Evolutionary conservation across 2,888 invertebrate species (phyloP).

Genomic region (Lasioglossum oenotherae): DNA sequence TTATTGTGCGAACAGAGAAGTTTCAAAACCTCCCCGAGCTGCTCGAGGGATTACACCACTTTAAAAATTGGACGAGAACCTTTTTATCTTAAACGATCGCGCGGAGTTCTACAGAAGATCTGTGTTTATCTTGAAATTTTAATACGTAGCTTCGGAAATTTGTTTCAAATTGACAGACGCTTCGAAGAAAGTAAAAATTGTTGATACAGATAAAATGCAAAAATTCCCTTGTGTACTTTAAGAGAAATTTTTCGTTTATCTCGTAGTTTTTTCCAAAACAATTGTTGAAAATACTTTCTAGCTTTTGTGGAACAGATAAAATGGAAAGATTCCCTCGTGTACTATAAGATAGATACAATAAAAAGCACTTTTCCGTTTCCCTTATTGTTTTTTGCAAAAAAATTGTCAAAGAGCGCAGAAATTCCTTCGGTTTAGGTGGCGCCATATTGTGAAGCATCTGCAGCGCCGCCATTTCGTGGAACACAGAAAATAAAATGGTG

Average conservation of each 20-base stretch:
- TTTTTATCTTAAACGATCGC: background rate
- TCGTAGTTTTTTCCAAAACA: no score
- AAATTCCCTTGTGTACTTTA: no score
- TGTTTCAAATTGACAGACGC: background rate
- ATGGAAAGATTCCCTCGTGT: background rate
- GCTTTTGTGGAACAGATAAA: background rate
- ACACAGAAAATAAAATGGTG: background rate
- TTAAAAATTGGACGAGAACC: conserved; percentile 1
- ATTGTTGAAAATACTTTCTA: background rate
- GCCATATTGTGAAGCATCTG: background rate
- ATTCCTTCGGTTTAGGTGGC: background rate
- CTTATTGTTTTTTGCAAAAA: background rate
- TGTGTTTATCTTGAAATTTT: background rate
- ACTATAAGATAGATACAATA: background rate
- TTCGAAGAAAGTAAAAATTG: background rate
- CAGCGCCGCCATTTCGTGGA: background rate
- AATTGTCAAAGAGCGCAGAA: background rate
- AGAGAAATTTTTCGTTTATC: no score
- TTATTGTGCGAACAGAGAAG: background rate
- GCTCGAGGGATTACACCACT: background rate
- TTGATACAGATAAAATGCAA: background rate
- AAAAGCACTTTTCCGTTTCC: background rate
- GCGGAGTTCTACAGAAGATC: background rate
- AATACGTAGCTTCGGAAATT: background rate
- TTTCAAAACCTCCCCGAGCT: background rate